Percentiles rank a stretch among this genome's conserved stretches.
phyloP scores from a whole-genome alignment of 2,797 vertebrate genomes.

The Corythornis leucogaster region DNA sequence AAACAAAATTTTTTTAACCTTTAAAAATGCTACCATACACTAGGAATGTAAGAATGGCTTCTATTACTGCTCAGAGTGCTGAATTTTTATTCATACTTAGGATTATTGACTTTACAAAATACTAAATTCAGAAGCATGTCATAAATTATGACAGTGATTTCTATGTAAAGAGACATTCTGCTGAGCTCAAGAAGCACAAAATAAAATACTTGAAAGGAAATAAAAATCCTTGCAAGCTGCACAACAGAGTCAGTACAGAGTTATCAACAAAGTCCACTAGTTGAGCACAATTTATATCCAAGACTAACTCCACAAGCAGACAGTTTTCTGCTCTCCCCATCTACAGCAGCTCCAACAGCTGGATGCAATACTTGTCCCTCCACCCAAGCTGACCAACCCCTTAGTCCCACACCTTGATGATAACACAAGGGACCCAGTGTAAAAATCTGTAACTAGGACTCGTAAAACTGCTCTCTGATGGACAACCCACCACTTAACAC shows the following conservation, averaged over 20 bases:
- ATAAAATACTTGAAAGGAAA: neutral
- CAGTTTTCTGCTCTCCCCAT: neutral
- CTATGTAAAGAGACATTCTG: neutral
- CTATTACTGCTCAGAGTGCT: conserved; percentile 24
- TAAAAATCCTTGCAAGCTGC: neutral
- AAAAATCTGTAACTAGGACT: neutral
- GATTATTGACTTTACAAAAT: conserved; percentile 51
- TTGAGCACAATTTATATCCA: neutral
- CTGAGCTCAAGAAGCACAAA: neutral
- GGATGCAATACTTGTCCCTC: neutral
- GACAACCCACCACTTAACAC: neutral
- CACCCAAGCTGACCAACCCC: too few relatives aligned
- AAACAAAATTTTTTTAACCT: neutral
- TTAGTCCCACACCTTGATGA: neutral
- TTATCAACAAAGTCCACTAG: neutral
- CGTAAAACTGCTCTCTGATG: neutral
- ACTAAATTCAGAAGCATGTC: conserved; percentile 40
- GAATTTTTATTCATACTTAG: conserved; percentile 58
- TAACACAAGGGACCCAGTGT: accelerated
- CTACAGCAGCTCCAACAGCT: neutral
- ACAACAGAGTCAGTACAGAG: neutral
- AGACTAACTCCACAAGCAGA: neutral
- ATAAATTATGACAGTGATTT: conserved; percentile 46
- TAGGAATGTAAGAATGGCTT: conserved; percentile 28
- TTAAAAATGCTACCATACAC: conserved; percentile 22